Conservation (phyloP, 2,888 invertebrate species). For the Taphrorychus bicolor region DNA sequence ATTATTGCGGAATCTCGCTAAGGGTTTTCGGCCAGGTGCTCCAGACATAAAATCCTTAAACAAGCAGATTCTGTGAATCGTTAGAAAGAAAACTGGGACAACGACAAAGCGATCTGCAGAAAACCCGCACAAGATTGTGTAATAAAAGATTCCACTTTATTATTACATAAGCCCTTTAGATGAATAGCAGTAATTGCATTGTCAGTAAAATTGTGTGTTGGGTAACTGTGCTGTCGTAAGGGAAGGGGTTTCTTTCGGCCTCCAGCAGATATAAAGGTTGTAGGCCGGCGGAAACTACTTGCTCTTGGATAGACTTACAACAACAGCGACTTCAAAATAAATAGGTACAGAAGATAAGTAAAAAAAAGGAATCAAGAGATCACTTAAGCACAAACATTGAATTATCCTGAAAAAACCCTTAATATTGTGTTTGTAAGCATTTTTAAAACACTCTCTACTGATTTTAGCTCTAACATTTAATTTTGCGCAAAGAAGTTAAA, state of each 20-base stretch:
- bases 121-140: too few species aligned
- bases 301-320: slow-evolving; percentile 58
- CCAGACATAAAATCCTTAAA: background rate
- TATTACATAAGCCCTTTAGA: background rate
- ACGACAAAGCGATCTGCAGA: too few species aligned
- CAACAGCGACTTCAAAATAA: background rate
- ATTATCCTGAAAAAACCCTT: too few species aligned
- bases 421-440: too few species aligned
- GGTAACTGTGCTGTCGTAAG: slow-evolving; percentile 50
- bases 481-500: too few species aligned
- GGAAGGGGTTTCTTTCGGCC: slow-evolving; percentile 93
- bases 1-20: background rate
- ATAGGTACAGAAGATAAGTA: background rate
- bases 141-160: slow-evolving; percentile 2
- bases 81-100: too few species aligned
- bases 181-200: background rate
- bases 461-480: too few species aligned
- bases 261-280: slow-evolving; percentile 82
- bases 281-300: slow-evolving; percentile 97
- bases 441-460: too few species aligned
- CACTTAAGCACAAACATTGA: too few species aligned
- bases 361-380: too few species aligned
- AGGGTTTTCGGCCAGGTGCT: background rate
- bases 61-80: slow-evolving; percentile 8
- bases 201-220: background rate